Evolutionary conservation across 2,113 vertebrate species (phyloP).

Genomic region (Cathartes aura): DNA sequence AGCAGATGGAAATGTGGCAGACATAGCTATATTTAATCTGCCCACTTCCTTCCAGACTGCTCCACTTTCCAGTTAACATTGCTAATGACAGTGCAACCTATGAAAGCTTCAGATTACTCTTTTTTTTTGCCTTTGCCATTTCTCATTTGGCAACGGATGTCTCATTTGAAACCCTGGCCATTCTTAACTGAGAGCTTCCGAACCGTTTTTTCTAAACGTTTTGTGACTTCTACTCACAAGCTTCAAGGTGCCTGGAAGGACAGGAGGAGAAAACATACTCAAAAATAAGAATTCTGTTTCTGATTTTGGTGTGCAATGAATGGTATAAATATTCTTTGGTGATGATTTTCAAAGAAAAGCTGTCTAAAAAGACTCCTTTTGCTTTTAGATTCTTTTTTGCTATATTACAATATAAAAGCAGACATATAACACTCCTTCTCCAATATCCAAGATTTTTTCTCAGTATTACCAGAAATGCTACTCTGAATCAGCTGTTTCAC

Average conservation of each 20-base stretch:
- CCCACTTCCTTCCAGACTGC: constrained; percentile 5
- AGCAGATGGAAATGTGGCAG: constrained; percentile 54
- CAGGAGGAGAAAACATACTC: neutral
- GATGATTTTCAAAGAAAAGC: neutral
- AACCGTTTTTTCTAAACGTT: neutral
- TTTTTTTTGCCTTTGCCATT: neutral
- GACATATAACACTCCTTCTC: neutral
- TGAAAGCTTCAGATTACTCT: neutral
- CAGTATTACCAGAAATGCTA: neutral
- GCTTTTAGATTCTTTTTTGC: neutral
- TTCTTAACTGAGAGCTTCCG: neutral
- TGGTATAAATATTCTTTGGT: neutral
- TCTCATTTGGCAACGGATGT: neutral
- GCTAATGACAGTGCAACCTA: neutral
- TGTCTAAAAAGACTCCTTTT: neutral
- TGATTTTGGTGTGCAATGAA: neutral
- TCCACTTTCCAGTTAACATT: neutral
- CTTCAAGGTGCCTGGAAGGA: neutral
- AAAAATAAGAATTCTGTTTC: neutral
- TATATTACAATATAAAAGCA: neutral
- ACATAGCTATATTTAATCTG: constrained; percentile 9
- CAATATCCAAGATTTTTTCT: neutral
- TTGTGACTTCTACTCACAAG: neutral
- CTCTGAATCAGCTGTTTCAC: neutral
- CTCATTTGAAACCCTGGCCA: neutral